phyloP scores from a whole-genome alignment of 2,797 vertebrate genomes.

The Orientallactaga sibirica region DNA sequence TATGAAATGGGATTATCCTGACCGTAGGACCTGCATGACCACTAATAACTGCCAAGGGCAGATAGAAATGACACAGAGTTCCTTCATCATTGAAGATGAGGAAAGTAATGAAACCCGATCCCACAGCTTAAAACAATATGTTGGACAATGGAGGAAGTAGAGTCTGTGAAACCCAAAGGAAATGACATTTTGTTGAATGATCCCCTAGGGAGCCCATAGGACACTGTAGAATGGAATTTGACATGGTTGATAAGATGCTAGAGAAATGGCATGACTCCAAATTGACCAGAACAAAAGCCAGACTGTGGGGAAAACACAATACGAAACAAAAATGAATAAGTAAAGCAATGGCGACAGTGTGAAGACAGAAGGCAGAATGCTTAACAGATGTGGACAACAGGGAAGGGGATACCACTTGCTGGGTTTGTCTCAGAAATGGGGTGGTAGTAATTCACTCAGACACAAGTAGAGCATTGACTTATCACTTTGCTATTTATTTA shows the following conservation, averaged over 20 bases:
- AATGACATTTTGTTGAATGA: background rate
- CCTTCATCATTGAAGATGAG: background rate
- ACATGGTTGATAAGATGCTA: background rate
- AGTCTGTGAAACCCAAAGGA: constrained; percentile 8
- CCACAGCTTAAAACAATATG: background rate
- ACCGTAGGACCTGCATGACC: background rate
- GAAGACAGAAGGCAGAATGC: background rate
- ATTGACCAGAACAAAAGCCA: background rate
- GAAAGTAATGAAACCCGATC: constrained; percentile 36
- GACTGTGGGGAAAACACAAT: background rate
- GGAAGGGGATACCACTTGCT: background rate
- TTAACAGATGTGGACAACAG: background rate
- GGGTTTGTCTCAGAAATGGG: background rate
- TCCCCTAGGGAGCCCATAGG: background rate
- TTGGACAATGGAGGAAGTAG: background rate
- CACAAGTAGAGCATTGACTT: background rate
- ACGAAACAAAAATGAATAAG: background rate
- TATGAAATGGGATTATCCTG: background rate
- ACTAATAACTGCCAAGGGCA: background rate
- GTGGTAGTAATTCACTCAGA: background rate
- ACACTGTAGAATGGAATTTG: constrained; percentile 49
- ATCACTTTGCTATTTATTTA: background rate
- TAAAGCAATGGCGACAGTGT: background rate
- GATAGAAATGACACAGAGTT: accelerated
- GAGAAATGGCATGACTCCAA: background rate